These are phyloP conservation scores for Diachasmimorpha longicaudata DNA, from an alignment of 1,140 invertebrate species.

Conservation along the genomic window DNA sequence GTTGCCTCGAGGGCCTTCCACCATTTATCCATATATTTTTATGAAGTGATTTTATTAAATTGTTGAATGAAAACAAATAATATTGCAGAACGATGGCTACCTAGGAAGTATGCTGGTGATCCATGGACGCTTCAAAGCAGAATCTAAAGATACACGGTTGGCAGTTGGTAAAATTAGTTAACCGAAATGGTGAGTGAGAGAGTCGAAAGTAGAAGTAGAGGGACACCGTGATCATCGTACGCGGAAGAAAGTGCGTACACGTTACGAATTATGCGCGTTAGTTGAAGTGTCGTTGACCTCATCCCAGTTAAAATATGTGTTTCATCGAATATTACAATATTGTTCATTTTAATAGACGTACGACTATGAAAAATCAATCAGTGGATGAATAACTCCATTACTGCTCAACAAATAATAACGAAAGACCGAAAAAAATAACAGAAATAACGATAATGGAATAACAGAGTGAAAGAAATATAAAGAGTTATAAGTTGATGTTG, in stretches of 20 bases:
- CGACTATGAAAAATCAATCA: conserved; percentile 51
- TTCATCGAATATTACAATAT: conserved; percentile 30
- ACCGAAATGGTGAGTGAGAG: conserved; percentile 2
- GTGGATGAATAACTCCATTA: conserved; percentile 32
- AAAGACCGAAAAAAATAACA: not conserved
- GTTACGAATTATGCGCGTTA: conserved; percentile 34
- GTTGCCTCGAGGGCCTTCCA: no score
- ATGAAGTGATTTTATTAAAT: no score
- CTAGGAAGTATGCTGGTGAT: not conserved
- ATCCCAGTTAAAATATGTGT: conserved; percentile 23
- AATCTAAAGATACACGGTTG: conserved; percentile 12
- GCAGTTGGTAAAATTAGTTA: not conserved
- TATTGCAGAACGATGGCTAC: not conserved
- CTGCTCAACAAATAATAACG: conserved; percentile 22
- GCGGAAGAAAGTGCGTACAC: conserved; percentile 34
- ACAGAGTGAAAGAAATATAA: not conserved
- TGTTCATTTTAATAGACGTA: conserved; percentile 37
- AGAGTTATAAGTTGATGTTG: not conserved
- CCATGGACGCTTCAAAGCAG: not conserved
- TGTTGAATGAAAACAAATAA: not conserved
- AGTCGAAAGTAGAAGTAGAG: conserved; percentile 4
- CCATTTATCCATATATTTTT: no score
- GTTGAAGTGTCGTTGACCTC: conserved; percentile 52
- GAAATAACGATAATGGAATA: not conserved
- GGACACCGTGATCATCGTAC: conserved; percentile 26